These are phyloP conservation scores for Hippopotamyrus pictus DNA, from an alignment of 2,797 vertebrate genomes.

Conservation along the genomic window DNA sequence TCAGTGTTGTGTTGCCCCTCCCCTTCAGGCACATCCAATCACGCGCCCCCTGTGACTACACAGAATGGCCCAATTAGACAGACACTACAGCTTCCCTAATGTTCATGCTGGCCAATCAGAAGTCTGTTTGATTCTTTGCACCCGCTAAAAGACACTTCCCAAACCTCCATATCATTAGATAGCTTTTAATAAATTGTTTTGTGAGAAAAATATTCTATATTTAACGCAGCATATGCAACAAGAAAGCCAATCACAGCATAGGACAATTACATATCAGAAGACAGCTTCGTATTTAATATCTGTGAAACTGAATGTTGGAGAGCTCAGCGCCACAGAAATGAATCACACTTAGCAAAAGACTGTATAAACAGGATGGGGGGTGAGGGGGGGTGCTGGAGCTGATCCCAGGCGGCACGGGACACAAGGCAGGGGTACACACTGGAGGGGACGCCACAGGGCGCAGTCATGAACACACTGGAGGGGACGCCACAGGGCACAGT, in stretches of 20 bases:
- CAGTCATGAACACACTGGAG: not conserved
- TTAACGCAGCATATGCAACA: not conserved
- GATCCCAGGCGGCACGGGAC: not conserved
- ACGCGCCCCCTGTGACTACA: not conserved
- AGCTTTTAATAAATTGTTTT: not conserved
- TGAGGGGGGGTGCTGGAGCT: not conserved
- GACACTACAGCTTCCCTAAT: not conserved
- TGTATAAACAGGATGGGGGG: not conserved
- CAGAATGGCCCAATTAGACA: not conserved
- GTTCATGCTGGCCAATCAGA: not conserved
- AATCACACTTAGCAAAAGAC: not conserved
- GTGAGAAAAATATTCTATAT: not conserved
- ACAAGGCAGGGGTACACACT: not conserved
- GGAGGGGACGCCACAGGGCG: not conserved
- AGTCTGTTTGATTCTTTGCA: not conserved
- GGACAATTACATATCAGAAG: not conserved
- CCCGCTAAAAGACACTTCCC: not conserved
- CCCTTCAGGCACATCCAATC: not conserved
- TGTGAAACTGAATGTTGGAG: not conserved
- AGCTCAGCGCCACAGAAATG: not conserved
- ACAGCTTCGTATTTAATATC: not conserved
- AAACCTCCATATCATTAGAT: not conserved
- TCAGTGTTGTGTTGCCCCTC: not conserved
- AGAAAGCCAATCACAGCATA: not conserved
- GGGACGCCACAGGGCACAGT: not conserved